These are phyloP conservation scores for Akabosia matsudoensis DNA, from an alignment of 1,140 invertebrate genomes.

Conservation along the genomic window DNA sequence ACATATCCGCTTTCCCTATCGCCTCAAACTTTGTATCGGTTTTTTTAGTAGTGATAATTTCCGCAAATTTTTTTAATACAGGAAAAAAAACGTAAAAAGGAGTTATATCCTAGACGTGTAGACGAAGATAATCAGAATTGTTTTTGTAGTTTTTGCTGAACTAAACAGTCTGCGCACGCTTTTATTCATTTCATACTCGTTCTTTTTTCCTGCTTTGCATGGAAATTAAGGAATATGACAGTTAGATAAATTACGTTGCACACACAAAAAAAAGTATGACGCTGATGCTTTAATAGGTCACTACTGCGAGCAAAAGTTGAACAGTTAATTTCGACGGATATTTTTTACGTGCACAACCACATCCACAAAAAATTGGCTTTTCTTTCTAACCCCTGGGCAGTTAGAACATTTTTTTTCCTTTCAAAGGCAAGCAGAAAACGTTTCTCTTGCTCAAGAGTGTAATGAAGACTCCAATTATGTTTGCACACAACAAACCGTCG, in stretches of 20 bases:
- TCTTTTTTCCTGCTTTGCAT: neutral
- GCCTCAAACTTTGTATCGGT: neutral
- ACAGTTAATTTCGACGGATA: too few species aligned
- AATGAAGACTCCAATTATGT: too few species aligned
- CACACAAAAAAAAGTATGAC: neutral
- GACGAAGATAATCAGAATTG: neutral
- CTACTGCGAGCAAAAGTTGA: neutral
- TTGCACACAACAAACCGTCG: too few species aligned
- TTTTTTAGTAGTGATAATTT: neutral
- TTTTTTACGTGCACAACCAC: too few species aligned
- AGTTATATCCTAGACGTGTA: too few species aligned
- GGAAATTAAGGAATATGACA: slow-evolving; percentile 5
- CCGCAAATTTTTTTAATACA: too few species aligned
- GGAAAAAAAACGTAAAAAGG: neutral
- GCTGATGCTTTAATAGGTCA: slow-evolving; percentile 9
- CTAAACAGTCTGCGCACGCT: neutral
- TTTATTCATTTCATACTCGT: neutral
- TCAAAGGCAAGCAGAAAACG: too few species aligned
- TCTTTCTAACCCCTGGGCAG: slow-evolving; percentile 1
- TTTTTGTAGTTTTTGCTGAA: neutral
- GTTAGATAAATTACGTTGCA: neutral
- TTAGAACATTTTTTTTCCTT: too few species aligned
- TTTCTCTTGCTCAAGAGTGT: too few species aligned
- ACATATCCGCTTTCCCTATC: slow-evolving; percentile 6
- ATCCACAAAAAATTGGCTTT: neutral